phyloP scores from a whole-genome alignment of 2,113 vertebrate species.

The Poeciliopsis retropinna region DNA sequence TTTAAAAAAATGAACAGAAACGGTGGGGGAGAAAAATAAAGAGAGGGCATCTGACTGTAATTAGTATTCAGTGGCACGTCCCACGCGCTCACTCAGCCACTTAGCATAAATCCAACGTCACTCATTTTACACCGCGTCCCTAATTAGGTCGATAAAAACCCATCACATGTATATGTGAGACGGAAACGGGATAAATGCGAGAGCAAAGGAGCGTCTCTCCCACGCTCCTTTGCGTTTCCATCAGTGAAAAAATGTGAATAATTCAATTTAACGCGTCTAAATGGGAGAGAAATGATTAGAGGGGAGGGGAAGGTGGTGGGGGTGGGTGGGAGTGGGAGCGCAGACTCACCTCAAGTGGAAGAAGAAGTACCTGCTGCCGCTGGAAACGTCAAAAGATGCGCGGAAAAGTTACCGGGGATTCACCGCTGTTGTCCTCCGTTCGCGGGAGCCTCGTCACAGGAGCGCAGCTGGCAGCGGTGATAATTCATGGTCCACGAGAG shows the following conservation, averaged over 20 bases:
- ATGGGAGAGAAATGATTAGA: neutral
- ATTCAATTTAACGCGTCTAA: neutral
- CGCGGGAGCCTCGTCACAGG: slow-evolving; percentile 42
- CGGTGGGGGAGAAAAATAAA: neutral
- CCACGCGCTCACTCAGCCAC: slow-evolving; percentile 51
- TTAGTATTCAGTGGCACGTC: slow-evolving; percentile 72
- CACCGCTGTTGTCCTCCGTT: slow-evolving; percentile 26
- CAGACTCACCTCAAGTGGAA: slow-evolving; percentile 72
- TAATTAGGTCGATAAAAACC: neutral
- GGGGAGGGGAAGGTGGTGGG: neutral
- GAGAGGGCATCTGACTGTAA: slow-evolving; percentile 37
- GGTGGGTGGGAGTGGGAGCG: neutral
- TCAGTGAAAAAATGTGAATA: neutral
- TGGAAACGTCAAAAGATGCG: slow-evolving; percentile 55
- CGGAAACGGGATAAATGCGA: neutral
- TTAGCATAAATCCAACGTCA: slow-evolving; percentile 20
- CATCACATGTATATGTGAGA: neutral
- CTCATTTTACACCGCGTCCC: neutral
- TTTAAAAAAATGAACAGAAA: neutral
- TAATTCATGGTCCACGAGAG: slow-evolving; percentile 51
- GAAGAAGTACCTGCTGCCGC: slow-evolving; percentile 57
- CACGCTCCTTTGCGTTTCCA: slow-evolving; percentile 21
- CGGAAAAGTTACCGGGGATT: slow-evolving; percentile 73
- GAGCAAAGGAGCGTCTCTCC: slow-evolving; percentile 14
- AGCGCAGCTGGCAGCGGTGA: slow-evolving; percentile 52